Conservation (phyloP, 2,888 invertebrate species). For the Heteromyza rotundicornis region DNA sequence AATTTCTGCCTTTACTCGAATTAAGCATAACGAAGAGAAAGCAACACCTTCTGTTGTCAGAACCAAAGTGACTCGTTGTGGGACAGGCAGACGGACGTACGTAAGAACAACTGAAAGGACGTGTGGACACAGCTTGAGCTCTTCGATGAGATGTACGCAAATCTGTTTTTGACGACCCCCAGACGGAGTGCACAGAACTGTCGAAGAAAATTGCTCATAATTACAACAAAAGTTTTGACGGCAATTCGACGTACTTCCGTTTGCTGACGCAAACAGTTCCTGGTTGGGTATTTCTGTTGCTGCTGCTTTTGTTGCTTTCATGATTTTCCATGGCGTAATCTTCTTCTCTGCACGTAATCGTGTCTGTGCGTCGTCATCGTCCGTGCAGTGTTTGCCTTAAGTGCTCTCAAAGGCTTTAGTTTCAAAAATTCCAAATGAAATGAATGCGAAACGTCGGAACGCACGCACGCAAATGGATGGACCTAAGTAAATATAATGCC, state of each 20-base stretch:
- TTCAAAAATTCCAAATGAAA: too few species aligned
- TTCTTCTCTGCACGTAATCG: background rate
- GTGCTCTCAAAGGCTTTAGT: slow-evolving; percentile 38
- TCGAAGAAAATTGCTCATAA: background rate
- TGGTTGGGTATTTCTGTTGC: background rate
- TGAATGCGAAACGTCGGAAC: too few species aligned
- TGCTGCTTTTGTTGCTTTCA: too few species aligned
- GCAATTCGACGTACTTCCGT: background rate
- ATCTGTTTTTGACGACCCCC: background rate
- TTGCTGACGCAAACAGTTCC: background rate
- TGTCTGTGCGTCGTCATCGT: slow-evolving; percentile 31
- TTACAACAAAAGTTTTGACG: background rate
- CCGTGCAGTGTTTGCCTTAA: slow-evolving; percentile 48
- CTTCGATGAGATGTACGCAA: background rate
- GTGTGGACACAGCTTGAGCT: background rate
- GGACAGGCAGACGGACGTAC: too few species aligned
- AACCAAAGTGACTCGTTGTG: too few species aligned
- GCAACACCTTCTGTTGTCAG: background rate
- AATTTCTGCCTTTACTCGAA: too few species aligned
- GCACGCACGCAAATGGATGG: slow-evolving; percentile 8
- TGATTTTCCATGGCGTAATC: too few species aligned
- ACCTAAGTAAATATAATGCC: slow-evolving; percentile 20
- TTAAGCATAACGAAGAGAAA: too few species aligned
- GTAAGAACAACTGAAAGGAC: background rate
- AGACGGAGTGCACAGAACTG: background rate